Percentiles rank a stretch among this genome's conserved stretches.
Evolutionary conservation across 2,797 vertebrate species (phyloP).

Genomic region (Novumbra hubbsi): DNA sequence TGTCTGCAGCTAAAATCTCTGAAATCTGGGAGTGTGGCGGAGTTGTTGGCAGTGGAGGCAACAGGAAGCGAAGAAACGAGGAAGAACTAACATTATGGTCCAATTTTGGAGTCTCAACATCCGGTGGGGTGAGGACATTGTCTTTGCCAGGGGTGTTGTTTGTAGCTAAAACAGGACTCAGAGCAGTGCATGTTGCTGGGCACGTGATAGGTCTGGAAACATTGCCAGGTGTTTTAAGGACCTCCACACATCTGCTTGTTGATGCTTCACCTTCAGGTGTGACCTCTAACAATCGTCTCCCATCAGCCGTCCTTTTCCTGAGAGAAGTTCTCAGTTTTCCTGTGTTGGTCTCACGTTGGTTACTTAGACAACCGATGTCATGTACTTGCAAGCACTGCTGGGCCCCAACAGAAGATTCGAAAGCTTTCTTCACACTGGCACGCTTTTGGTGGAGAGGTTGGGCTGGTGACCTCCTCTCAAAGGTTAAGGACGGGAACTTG

Average conservation of each 20-base stretch:
- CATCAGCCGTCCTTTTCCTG: conserved; percentile 26
- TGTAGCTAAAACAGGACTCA: conserved; percentile 25
- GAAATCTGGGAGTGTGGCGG: conserved; percentile 39
- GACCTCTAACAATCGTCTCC: neutral
- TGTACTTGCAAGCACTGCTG: conserved; percentile 1
- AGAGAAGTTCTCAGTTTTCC: conserved; percentile 29
- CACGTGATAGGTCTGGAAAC: conserved; percentile 15
- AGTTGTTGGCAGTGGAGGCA: conserved; percentile 38
- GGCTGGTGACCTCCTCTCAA: conserved; percentile 54
- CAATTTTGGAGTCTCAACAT: conserved; percentile 64
- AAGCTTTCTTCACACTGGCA: conserved; percentile 21
- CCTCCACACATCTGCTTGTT: conserved; percentile 21
- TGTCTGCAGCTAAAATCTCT: conserved; percentile 78
- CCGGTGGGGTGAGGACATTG: conserved; percentile 40
- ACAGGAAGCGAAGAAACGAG: conserved; percentile 37
- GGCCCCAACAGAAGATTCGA: conserved; percentile 12
- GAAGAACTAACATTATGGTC: conserved; percentile 10
- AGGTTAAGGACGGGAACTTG: conserved; percentile 78
- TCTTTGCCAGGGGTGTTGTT: conserved; percentile 27
- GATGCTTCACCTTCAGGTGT: conserved; percentile 18
- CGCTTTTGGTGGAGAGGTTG: conserved; percentile 28
- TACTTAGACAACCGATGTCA: conserved; percentile 9
- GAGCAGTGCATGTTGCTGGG: conserved; percentile 19
- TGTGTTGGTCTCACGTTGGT: conserved; percentile 21
- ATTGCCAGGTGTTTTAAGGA: conserved; percentile 6